Evolutionary conservation across 2,888 invertebrate species (phyloP), one percentile per base, ranked within the genome.

Genomic region (Lasioglossum zephyrum): DNA sequence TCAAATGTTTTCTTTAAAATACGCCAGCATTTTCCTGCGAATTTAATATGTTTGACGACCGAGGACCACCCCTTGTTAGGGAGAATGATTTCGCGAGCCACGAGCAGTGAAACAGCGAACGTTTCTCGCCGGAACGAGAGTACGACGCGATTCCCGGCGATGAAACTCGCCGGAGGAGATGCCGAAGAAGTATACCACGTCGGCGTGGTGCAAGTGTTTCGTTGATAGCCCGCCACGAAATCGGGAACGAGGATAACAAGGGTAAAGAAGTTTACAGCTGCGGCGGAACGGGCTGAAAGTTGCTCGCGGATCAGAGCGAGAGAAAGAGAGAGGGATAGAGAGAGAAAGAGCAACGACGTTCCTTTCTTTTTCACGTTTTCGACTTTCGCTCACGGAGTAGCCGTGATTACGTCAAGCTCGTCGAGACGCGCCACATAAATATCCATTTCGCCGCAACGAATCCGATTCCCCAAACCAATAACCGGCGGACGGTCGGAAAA

Each of bases 361-460:
- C 39, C 22, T n/a, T 57, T 57, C 44, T 78, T 70, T 57, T 72
- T 22, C 79, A n/a, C 16, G 26, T n/a, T 31, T 36, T 18, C 5
- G 11, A 79, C 60, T 80, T 73, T 53, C 53, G 74, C 69, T 31
- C 66, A 22, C 66, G 39, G 49, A 70, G 53, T 73, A 76, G 63
- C 73, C 73, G 73, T 22, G 73, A 69, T 86, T 70, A 80, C 76
- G 77, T 73, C 76, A 77, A 78, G 75, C 72, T 75, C 77, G 60
- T 72, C 47, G 83, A 84, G 44, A 77, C 76, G 69, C 86, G 73
- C 77, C 88, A 73, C 86, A 89, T 89, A 89, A 91, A 91, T 91
- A 89, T 89, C 87, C 87, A 91, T 92, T 92, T 89, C 39, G 76
- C 88, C 84, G 79, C 81, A 86, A 87, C 86, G 89, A 92, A 92